phyloP scores from a whole-genome alignment of 1,140 invertebrate species.

The Apolygus lucorum region DNA sequence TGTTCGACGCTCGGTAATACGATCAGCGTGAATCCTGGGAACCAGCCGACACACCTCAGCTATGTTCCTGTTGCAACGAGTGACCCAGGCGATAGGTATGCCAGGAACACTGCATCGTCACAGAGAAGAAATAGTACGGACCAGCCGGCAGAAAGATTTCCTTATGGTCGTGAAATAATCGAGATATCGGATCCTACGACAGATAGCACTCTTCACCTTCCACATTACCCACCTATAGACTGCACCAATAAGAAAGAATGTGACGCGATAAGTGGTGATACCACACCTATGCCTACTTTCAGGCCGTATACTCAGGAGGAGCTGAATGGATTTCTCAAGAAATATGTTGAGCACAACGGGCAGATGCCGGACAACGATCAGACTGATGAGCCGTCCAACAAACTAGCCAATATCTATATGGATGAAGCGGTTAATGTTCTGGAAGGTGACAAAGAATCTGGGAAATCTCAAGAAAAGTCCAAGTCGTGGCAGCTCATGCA shows the following conservation, averaged over 20 bases:
- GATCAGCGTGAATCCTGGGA: not conserved
- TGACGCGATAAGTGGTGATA: conserved; percentile 9
- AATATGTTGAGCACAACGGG: conserved; percentile 29
- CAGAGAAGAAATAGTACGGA: not conserved
- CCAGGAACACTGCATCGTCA: not conserved
- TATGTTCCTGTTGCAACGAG: not conserved
- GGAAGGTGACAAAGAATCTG: conserved; percentile 27
- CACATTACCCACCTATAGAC: conserved; percentile 22
- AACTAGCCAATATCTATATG: conserved; percentile 31
- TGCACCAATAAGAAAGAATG: conserved; percentile 25
- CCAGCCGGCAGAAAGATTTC: not conserved
- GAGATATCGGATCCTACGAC: conserved; percentile 24
- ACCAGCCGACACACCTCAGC: not conserved
- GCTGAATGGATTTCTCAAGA: conserved; percentile 33
- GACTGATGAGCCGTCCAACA: conserved; percentile 27
- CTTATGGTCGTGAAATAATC: conserved; percentile 17
- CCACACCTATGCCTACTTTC: conserved; percentile 31
- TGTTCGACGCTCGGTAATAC: not conserved
- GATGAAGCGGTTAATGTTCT: conserved; percentile 32
- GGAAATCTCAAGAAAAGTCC: conserved; percentile 33
- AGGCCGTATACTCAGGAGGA: conserved; percentile 36
- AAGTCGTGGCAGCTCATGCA: conserved; percentile 38
- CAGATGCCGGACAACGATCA: conserved; percentile 9
- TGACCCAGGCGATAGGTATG: not conserved
- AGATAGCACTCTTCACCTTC: conserved; percentile 15